Base-by-base conservation (phyloP, 2,113 vertebrate genomes). In the Cephalopholis sonnerati region DNA sequence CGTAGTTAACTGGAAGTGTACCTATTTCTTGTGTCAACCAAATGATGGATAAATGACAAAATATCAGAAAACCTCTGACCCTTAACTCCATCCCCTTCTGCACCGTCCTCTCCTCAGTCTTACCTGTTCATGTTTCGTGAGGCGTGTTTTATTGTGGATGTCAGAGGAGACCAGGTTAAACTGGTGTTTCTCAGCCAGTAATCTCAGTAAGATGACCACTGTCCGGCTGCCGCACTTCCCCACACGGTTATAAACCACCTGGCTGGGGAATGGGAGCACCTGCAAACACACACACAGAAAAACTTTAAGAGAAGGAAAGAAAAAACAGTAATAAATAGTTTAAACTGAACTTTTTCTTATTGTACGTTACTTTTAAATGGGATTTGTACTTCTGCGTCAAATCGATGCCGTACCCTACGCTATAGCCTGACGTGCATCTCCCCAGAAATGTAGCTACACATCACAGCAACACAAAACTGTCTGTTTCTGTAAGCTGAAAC, bases 231-330 rank as follows among this genome's bases (percentile, higher is more conserved):
- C 98, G 82, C 98, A 99, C 92, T 99, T 99, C 87, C 98, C 98
- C 62, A 99, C 98, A 66, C 98, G 96, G 94, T 99, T 99, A 90
- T 99, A 99, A n/a, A 99, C 96, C 94, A 99, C 98, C 94, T 99
- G 98, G 93, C 98, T 98, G 65, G 98, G 98, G 87, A 99, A 99
- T 5, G 96, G 98, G 67, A 99, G 97, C 79, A 96, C 96, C 98
- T 99, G 92, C 12, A 76, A 80, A 55, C 48, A 72, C 59, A 51
- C 29, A 81, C 61, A 70, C 65, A 78, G n/a, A 57, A 11, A 63
- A 20, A 29, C 29, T 25, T 10, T 16, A 22, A 41, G 22, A 65
- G 50, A 87, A 39, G 58, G 48, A 71, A 29, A 25, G 17, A 41
- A 15, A 15, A 61, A 24, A 17, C 41, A 2, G 0, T 9, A 18